These are phyloP conservation scores for Yoshiicerus persimilis DNA, from an alignment of 1,140 invertebrate genomes.

Conservation along the genomic window DNA sequence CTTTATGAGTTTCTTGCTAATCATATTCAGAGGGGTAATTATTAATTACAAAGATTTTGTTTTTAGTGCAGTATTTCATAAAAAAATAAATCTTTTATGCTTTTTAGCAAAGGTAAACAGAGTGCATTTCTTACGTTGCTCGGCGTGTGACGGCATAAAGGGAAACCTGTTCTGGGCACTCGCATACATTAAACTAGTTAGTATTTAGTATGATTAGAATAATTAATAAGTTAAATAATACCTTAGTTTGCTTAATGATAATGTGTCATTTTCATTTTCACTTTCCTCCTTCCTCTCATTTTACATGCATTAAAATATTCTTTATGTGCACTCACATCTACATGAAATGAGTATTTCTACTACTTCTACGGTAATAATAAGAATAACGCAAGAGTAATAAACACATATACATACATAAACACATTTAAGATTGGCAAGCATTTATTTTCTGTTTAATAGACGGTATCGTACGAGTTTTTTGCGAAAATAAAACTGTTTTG, in stretches of 20 bases:
- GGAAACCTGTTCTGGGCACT: background rate
- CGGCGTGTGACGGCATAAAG: background rate
- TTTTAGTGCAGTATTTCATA: too few relatives aligned
- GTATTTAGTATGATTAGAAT: background rate
- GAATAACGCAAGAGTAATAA: background rate
- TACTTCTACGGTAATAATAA: background rate
- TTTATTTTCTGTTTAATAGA: background rate
- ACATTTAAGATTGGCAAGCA: background rate
- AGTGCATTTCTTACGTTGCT: background rate
- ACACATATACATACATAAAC: background rate
- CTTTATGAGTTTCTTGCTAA: background rate
- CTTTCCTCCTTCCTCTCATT: background rate
- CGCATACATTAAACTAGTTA: background rate
- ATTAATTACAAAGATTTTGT: background rate
- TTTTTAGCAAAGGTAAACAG: background rate
- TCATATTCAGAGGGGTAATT: background rate
- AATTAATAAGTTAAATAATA: background rate
- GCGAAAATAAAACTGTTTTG: background rate
- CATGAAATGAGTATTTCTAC: background rate
- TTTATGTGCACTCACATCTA: background rate
- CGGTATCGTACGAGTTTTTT: background rate
- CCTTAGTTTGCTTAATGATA: background rate
- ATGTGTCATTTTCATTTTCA: background rate
- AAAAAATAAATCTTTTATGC: background rate
- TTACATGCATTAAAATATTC: background rate